Evolutionary conservation across 2,113 vertebrate species (phyloP), one percentile per base, ranked within the genome.

Genomic region (Sorex fumeus): DNA sequence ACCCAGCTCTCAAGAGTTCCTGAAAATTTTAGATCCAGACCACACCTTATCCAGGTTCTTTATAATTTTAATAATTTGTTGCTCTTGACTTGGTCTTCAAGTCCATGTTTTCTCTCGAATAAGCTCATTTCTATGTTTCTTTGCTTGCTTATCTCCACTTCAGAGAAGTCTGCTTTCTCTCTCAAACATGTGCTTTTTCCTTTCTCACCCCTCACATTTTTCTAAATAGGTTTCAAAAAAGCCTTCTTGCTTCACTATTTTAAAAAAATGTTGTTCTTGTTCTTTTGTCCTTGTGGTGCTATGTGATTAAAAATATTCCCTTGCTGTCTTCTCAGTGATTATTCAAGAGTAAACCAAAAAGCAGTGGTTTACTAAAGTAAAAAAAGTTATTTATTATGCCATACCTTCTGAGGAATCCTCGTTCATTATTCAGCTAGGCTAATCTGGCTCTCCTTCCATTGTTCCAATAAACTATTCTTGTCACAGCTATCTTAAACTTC

Each of bases 311-410:
- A 45, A 50, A 40, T 3, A 30, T 19, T 2, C 45, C 3, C 21
- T 84, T 53, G 13, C 30, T 45, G 1, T 91, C 60, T 76, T 83
- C n/a, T 77, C 57, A 32, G 16, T 90, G 40, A 23, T 7, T 28
- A 47, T 85, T 94, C 11, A 4, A 36, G 19, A 84, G 16, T 79
- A 85, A 92, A 64, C 43, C 30, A 84, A 88, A 66, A 45, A 47
- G 78, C 2, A 34, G 34, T 60, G 21, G 28, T 30, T 64, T 40
- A 60, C 57, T 60, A 60, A 60, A 60, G 57, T 60, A 60, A 60
- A 60, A 47, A 60, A 60, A 92, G 78, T 43, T 67, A 1, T 18
- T 66, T 83, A 84, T 28, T 28, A 72, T 18, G 2, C 40, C 45
- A 32, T 72, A 12, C 43, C 36, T 50, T 72, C 32, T 57, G 32